These are phyloP conservation scores for Pygoscelis adeliae DNA, from an alignment of 2,113 vertebrate genomes.

Conservation along the genomic window DNA sequence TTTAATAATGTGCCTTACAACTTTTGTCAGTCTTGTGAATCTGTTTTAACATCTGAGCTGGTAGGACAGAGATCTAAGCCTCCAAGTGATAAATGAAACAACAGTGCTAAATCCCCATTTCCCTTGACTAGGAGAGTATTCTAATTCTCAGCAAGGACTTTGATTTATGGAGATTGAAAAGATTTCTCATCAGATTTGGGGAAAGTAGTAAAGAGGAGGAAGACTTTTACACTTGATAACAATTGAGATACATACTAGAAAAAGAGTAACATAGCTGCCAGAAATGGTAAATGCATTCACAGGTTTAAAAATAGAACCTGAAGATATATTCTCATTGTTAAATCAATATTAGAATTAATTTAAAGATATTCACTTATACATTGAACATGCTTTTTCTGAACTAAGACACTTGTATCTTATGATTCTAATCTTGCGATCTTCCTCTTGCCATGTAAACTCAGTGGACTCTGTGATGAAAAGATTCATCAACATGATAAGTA, in stretches of 20 bases:
- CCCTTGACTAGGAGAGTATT: background rate
- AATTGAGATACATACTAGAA: background rate
- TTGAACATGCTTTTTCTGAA: background rate
- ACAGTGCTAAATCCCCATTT: background rate
- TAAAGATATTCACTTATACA: background rate
- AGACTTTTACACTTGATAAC: background rate
- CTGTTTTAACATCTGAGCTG: background rate
- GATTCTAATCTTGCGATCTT: background rate
- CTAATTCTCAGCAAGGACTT: background rate
- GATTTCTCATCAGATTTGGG: background rate
- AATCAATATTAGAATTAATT: background rate
- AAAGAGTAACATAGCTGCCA: conserved; percentile 1
- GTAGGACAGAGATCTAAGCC: background rate
- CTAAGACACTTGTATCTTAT: background rate
- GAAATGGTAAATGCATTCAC: background rate
- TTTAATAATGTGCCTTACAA: background rate
- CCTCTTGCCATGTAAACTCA: background rate
- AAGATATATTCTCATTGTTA: background rate
- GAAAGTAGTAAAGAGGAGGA: background rate
- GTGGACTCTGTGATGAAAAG: background rate
- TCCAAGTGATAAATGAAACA: conserved; percentile 3
- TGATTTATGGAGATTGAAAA: background rate
- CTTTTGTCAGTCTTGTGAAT: background rate
- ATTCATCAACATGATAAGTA: background rate
- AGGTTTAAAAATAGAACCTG: background rate